Conservation (phyloP, 53 echinoderm and acorn worm genomes). For the Echinarachnius parma region DNA sequence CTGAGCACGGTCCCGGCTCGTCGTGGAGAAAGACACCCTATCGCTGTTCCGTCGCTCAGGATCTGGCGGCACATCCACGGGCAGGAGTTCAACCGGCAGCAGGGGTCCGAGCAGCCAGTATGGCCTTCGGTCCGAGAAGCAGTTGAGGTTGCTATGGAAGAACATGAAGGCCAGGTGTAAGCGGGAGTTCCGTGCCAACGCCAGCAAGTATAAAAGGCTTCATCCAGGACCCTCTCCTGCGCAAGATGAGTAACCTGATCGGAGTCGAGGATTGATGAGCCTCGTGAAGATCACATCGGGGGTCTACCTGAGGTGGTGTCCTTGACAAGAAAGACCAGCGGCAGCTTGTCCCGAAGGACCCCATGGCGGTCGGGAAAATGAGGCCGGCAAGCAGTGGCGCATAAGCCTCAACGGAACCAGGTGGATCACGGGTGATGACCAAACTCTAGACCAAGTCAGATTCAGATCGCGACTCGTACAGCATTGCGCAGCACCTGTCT, state of each 20-base stretch:
- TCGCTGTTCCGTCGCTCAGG: slow-evolving; percentile 6
- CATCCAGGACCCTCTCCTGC: slow-evolving; percentile 9
- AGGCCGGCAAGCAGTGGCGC: not conserved
- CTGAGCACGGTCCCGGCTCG: too few relatives aligned
- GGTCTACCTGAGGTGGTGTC: too few relatives aligned
- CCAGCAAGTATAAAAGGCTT: not conserved
- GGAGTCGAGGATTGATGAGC: slow-evolving; percentile 6
- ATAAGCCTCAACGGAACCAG: not conserved
- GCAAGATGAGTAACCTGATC: slow-evolving; percentile 13
- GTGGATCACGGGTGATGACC: not conserved
- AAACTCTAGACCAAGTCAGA: slow-evolving; percentile 2
- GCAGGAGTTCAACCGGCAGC: slow-evolving; percentile 30
- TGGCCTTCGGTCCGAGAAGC: slow-evolving; percentile 27
- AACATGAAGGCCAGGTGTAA: slow-evolving; percentile 35
- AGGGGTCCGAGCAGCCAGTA: too few relatives aligned
- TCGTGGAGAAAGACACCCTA: slow-evolving; percentile 18
- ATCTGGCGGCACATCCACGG: slow-evolving; percentile 16
- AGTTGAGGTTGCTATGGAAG: slow-evolving; percentile 32
- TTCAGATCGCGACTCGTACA: slow-evolving; percentile 19
- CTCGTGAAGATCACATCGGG: not conserved
- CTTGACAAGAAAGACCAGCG: not conserved
- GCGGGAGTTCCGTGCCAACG: slow-evolving; percentile 27
- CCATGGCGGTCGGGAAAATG: not conserved
- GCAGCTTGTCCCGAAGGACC: not conserved
- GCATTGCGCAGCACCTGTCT: slow-evolving; percentile 9